These are phyloP conservation scores for Myathropa florea DNA, from an alignment of 2,888 invertebrate genomes.

Conservation along the genomic window DNA sequence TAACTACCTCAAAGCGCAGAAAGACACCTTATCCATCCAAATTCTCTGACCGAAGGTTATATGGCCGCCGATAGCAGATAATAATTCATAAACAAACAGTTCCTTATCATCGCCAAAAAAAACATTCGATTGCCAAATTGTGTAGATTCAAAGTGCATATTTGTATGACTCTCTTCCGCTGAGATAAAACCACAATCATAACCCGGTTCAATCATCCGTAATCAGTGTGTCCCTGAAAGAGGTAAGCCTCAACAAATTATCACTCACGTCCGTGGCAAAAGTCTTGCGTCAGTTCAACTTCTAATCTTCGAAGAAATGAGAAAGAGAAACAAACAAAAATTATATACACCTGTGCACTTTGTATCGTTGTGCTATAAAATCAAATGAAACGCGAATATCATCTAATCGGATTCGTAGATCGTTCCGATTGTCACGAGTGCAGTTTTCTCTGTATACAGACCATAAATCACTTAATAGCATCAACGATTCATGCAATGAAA, in stretches of 20 bases:
- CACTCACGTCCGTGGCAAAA: not conserved
- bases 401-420: conserved; percentile 20
- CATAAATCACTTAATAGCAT: not conserved
- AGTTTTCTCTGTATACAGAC: not conserved
- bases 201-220: conserved; percentile 18
- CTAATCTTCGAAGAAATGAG: not conserved
- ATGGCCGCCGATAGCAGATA: not conserved
- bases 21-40: not conserved
- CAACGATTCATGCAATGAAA: not conserved
- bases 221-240: conserved; percentile 26
- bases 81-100: not conserved
- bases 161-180: conserved; percentile 8
- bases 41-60: not conserved
- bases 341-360: conserved; percentile 17
- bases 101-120: not conserved
- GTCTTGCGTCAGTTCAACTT: not conserved
- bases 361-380: conserved; percentile 15
- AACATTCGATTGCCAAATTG: not conserved
- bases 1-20: no score
- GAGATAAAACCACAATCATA: conserved; percentile 9
- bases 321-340: not conserved
- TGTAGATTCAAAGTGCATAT: not conserved
- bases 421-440: conserved; percentile 19
- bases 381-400: conserved; percentile 22
- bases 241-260: not conserved